Evolutionary conservation across 2,113 vertebrate genomes (phyloP).

Genomic region (Pachyramphus minor): DNA sequence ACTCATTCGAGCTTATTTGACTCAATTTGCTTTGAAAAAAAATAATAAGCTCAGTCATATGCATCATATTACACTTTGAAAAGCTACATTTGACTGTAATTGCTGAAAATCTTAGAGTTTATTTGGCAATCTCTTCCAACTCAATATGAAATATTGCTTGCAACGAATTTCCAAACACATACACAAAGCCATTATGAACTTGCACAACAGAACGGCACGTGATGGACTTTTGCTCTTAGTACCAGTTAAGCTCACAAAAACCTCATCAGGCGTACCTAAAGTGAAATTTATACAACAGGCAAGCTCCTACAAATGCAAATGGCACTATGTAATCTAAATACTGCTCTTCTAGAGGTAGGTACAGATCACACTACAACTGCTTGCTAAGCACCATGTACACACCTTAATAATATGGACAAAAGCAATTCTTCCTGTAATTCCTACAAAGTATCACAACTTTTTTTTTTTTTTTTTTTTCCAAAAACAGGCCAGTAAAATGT

Average conservation of each 20-base stretch:
- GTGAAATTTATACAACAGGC: constrained; percentile 52
- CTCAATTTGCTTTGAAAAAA: neutral
- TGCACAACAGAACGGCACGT: neutral
- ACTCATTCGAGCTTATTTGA: neutral
- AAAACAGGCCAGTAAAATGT: neutral
- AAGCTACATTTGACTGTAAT: neutral
- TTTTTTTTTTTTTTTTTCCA: neutral
- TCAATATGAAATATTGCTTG: neutral
- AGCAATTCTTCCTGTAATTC: neutral
- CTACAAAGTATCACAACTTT: neutral
- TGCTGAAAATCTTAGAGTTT: constrained; percentile 34
- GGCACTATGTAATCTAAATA: neutral
- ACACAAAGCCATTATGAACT: neutral
- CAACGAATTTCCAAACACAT: neutral
- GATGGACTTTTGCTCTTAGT: neutral
- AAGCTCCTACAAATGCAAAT: neutral
- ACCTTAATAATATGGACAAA: neutral
- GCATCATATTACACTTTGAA: neutral
- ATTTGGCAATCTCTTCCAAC: constrained; percentile 49
- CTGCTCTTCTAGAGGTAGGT: neutral
- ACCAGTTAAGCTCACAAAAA: neutral
- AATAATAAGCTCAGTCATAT: neutral
- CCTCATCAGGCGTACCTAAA: neutral
- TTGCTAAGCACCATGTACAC: neutral
- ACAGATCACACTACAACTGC: neutral